These are phyloP conservation scores for Athalia cordata DNA, from an alignment of 2,888 invertebrate species.

Conservation along the genomic window DNA sequence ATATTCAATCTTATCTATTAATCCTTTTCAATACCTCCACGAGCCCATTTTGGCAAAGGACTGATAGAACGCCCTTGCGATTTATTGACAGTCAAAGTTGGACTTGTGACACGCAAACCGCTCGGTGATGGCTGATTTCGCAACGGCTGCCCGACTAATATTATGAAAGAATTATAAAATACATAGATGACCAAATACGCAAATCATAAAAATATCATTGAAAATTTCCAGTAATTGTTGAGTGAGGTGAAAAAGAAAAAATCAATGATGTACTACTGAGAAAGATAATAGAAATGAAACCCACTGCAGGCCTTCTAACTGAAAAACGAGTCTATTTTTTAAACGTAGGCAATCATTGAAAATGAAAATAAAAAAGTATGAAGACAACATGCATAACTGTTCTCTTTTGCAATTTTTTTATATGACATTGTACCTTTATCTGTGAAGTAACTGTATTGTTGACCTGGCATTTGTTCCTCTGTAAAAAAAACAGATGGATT, in stretches of 20 bases:
- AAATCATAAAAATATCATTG: not conserved
- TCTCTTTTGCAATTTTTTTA: not conserved
- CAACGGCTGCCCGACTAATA: conserved; percentile 75
- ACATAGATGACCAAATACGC: not conserved
- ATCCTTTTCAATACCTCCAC: conserved; percentile 73
- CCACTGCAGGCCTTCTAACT: not conserved
- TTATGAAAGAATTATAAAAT: conserved; percentile 11
- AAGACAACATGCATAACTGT: conserved; percentile 30
- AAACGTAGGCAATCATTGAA: not conserved
- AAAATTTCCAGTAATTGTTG: not conserved
- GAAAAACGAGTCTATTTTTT: not conserved
- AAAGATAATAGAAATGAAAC: not conserved
- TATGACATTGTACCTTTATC: conserved; percentile 75
- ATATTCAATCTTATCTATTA: conserved; percentile 31
- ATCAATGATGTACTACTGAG: not conserved
- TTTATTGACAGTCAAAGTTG: conserved; percentile 65
- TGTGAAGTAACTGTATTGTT: conserved; percentile 75
- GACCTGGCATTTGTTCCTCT: conserved; percentile 73
- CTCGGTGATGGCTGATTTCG: conserved; percentile 75
- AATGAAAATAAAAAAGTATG: not conserved
- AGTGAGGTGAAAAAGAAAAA: not conserved
- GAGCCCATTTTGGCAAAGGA: conserved; percentile 78
- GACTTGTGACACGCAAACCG: conserved; percentile 73
- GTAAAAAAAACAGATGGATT: conserved; percentile 63
- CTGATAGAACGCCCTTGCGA: conserved; percentile 74